These are phyloP conservation scores for Heliothis virescens DNA, from an alignment of 1,140 invertebrate genomes.

Conservation along the genomic window DNA sequence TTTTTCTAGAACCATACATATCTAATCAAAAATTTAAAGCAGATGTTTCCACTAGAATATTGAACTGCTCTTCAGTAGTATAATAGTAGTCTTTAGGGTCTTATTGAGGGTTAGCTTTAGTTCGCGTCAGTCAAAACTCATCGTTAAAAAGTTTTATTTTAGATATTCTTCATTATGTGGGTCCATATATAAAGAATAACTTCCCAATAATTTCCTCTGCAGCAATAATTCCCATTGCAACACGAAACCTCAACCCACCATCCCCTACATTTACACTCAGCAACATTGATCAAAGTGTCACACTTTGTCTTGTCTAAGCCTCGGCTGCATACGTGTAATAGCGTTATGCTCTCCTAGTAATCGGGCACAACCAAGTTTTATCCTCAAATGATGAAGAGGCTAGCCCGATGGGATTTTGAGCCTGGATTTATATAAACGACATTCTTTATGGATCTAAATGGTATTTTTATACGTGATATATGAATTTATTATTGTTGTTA, in stretches of 20 bases:
- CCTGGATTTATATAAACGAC: slow-evolving; percentile 13
- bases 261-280: neutral
- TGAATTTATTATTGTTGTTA: neutral
- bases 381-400: slow-evolving; percentile 21
- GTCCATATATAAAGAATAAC: too few relatives aligned
- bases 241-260: neutral
- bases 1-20: too few relatives aligned
- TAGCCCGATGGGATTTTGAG: slow-evolving; percentile 37
- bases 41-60: too few relatives aligned
- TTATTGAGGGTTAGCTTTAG: too few relatives aligned
- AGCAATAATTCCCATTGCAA: neutral
- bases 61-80: too few relatives aligned
- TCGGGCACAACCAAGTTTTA: slow-evolving; percentile 13
- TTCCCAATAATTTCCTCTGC: too few relatives aligned
- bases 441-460: neutral
- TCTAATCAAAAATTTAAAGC: too few relatives aligned
- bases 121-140: too few relatives aligned
- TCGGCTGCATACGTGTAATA: slow-evolving; percentile 5
- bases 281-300: slow-evolving; percentile 33
- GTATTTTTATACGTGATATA: neutral
- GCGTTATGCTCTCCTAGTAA: slow-evolving; percentile 1
- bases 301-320: slow-evolving; percentile 29
- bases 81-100: too few relatives aligned
- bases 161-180: too few relatives aligned
- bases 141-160: too few relatives aligned